Evolutionary conservation across 2,113 vertebrate species (phyloP), one percentile per base, ranked within the genome.

Genomic region (Hypocryptadius cinnamomeus): DNA sequence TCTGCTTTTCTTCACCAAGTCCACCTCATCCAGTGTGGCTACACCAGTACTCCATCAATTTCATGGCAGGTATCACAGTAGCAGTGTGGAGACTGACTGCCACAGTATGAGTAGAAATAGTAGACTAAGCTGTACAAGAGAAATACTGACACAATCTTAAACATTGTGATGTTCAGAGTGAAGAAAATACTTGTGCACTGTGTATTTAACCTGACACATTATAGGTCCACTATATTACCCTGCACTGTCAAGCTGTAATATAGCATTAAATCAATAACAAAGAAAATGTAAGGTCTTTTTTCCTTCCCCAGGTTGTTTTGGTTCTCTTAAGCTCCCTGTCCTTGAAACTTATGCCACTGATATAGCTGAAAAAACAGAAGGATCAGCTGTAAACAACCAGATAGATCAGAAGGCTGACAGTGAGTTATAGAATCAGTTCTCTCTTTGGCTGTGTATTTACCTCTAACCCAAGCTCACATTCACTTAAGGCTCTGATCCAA

Each of bases 141-240:
- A 95, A 95, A 93, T 66, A 92, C 45, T n/a, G 53, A 66, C 66
- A 89, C 68, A 65, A 19, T 28, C 70, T 69, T 92, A 92, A 92
- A 89, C 16, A 47, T 2, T 20, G 65, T 83, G 81, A 79, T 92
- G 85, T 47, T 59, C 21, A 54, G 68, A 78, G 64, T 9, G 51
- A 92, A 87, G 74, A 89, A 89, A 93, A 80, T 42, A 76, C 44
- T 77, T 51, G 68, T 40, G 78, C 39, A 47, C 42, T 85, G 79
- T 82, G 68, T 92, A 80, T 91, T 93, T 91, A 95, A 89, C 84
- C 68, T 93, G 93, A 89, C 72, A 70, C 64, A 60, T 90, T 93
- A 85, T 56, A 87, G 85, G 74, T 87, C 44, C 39, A 63, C 81
- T 90, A 54, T 56, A 73, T 93, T 77, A 92, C 54, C 59, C 39